Base-by-base conservation (phyloP, 2,888 invertebrate genomes). In the Aphodius granarius region DNA sequence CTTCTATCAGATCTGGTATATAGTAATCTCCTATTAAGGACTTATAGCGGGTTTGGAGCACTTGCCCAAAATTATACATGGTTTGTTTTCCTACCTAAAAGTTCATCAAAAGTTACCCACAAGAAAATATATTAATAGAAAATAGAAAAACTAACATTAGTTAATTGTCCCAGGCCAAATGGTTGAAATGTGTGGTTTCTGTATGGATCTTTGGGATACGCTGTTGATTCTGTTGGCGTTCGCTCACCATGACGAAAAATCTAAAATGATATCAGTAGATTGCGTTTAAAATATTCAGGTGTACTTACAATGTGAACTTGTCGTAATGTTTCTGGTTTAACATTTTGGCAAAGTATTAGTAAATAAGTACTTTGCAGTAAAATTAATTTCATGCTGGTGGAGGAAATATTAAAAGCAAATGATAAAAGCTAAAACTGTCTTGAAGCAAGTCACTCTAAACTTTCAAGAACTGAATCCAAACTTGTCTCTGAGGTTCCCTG, bases 61-160 rank as follows among this genome's bases (percentile, higher is more conserved):
- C 18, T 74, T 73, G 22, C 3, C 77, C 77, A 1, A 70, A 73
- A 13, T 16, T 62, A 20, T 70, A 77, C 70, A 43, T 62, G 2
- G 66, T 66, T 21, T 66, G 17, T 77, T 77, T 77, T n/a, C 77
- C 77, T 68, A 73, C 23, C 77, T 77, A 21, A 19, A 66, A 76
- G 5, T 20, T n/a, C 20, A 63, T 19, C 13, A 13, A 43, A 70
- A 63, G 64, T 65, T 65, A n/a, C n/a, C 3, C 16, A n/a, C n/a
- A 20, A 3, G n/a, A 68, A 18, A n/a, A 21, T 20, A n/a, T 20
- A 5, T 68, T 68, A 20, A 66, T 0, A 68, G 19, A 18, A 18
- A 20, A 66, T 0, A 68, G 19, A 18, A 18, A 3, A 18, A 18
- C 9, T 6, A 20, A 43, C 22, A 66, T 77, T 74, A 16, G 74